These are phyloP conservation scores for Leptura quadrifasciata DNA, from an alignment of 2,888 invertebrate genomes.

Conservation along the genomic window DNA sequence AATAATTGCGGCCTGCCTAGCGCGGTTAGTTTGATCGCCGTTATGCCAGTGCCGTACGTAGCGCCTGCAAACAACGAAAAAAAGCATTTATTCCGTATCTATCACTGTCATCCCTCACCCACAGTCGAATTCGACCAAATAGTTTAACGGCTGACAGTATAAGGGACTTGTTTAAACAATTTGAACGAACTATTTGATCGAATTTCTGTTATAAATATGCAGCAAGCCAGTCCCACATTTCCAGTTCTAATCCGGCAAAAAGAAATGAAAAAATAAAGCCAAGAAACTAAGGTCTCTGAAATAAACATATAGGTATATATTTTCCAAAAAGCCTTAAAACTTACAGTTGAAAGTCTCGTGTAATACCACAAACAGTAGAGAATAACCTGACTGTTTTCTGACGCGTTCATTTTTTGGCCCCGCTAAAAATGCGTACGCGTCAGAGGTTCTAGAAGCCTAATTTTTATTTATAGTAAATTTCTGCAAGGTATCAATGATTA, in stretches of 20 bases:
- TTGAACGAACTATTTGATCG: background rate
- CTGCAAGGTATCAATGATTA: constrained; percentile 32
- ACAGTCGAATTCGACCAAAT: constrained; percentile 17
- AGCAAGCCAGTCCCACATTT: constrained; percentile 8
- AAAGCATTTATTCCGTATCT: constrained; percentile 25
- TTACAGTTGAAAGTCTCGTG: constrained; percentile 44
- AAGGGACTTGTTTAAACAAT: background rate
- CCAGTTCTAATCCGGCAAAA: constrained; percentile 27
- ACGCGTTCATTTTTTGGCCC: background rate
- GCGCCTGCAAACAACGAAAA: constrained; percentile 80
- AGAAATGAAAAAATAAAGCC: constrained; percentile 28
- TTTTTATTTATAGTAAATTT: background rate
- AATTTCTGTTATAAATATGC: background rate
- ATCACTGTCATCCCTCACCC: constrained; percentile 31
- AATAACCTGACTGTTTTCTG: constrained; percentile 9
- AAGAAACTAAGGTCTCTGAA: constrained; percentile 22
- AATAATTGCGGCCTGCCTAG: constrained; percentile 96
- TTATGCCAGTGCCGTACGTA: constrained; percentile 95
- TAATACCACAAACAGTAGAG: constrained; percentile 43
- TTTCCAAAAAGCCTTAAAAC: constrained; percentile 14
- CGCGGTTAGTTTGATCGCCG: constrained; percentile 97
- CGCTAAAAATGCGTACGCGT: background rate
- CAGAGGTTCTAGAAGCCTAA: constrained; percentile 13
- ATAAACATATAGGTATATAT: constrained; percentile 22
- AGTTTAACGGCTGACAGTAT: background rate